A percentile compares a stretch with the other conserved stretches of the same genome.
phyloP scores from a whole-genome alignment of 2,888 invertebrate genomes.

The Drosophila neonasuta region DNA sequence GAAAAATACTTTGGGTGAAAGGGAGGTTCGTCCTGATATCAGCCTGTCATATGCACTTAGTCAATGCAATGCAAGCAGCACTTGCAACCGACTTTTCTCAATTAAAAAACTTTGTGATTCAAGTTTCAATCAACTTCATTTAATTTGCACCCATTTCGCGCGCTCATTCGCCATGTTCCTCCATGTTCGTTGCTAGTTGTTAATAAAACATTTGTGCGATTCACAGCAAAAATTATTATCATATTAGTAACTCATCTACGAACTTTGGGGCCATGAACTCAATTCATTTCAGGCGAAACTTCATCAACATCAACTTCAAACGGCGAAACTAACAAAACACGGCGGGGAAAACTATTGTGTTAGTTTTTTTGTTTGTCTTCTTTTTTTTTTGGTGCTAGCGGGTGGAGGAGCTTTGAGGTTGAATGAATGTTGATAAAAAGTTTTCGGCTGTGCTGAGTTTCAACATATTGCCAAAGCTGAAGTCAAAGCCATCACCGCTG shows the following conservation, averaged over 20 bases:
- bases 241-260: conserved; percentile 71
- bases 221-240: conserved; percentile 70
- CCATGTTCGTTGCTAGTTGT: conserved; percentile 13
- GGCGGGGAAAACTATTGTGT: conserved; percentile 34
- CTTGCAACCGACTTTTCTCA: conserved; percentile 26
- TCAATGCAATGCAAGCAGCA: conserved; percentile 11
- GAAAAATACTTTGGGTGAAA: conserved; percentile 37
- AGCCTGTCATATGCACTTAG: conserved; percentile 38
- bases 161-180: conserved; percentile 14
- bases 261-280: conserved; percentile 48
- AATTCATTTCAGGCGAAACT: conserved; percentile 41
- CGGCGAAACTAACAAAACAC: conserved; percentile 28
- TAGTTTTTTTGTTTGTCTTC: conserved; percentile 10
- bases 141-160: conserved; percentile 30
- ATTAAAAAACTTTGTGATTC: conserved; percentile 42
- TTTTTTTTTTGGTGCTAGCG: background rate
- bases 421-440: conserved; percentile 50
- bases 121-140: conserved; percentile 50
- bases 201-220: conserved; percentile 47
- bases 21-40: background rate
- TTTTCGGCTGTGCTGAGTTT: conserved; percentile 28
- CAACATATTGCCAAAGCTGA: conserved; percentile 51
- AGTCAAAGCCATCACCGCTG: conserved; percentile 20
- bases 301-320: conserved; percentile 35
- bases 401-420: conserved; percentile 7